Percentiles rank a stretch among this genome's conserved stretches.
These are phyloP conservation scores for Spea bombifrons DNA, from an alignment of 2,113 vertebrate species.

Conservation along the genomic window DNA sequence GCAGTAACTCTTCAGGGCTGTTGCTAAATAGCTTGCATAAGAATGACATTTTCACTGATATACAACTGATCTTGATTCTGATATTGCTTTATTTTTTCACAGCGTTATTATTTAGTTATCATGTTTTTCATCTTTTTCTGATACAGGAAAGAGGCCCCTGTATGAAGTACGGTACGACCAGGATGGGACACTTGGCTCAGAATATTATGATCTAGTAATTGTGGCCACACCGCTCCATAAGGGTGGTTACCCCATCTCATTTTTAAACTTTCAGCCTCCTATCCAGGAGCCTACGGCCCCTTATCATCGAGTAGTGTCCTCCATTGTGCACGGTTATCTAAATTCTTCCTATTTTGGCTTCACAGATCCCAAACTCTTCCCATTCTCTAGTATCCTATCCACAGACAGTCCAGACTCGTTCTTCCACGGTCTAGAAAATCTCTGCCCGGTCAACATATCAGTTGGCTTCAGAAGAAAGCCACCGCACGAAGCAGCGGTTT, in stretches of 20 bases:
- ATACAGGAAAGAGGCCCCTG: conserved; percentile 73
- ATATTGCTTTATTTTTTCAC: too few relatives aligned
- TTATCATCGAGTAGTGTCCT: conserved; percentile 83
- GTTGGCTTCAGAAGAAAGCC: conserved; percentile 85
- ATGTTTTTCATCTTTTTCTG: conserved; percentile 30
- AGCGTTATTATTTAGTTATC: too few relatives aligned
- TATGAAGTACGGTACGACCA: conserved; percentile 80
- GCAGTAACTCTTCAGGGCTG: too few relatives aligned
- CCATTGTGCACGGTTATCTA: conserved; percentile 92
- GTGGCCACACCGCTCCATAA: conserved; percentile 81
- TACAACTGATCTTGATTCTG: too few relatives aligned
- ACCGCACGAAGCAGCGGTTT: conserved; percentile 89
- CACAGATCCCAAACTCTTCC: conserved; percentile 90
- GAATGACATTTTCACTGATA: too few relatives aligned
- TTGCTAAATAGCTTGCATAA: too few relatives aligned
- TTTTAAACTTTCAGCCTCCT: conserved; percentile 75
- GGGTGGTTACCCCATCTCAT: conserved; percentile 72
- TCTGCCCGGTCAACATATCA: conserved; percentile 89
- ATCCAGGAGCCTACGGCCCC: conserved; percentile 65
- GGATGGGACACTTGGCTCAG: conserved; percentile 60
- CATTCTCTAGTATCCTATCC: conserved; percentile 85
- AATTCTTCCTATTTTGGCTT: conserved; percentile 94
- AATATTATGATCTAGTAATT: conserved; percentile 87
- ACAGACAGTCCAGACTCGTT: conserved; percentile 77
- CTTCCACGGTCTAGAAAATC: conserved; percentile 83